Conservation (phyloP, 2,797 vertebrate genomes). For the Denticeps clupeoides region DNA sequence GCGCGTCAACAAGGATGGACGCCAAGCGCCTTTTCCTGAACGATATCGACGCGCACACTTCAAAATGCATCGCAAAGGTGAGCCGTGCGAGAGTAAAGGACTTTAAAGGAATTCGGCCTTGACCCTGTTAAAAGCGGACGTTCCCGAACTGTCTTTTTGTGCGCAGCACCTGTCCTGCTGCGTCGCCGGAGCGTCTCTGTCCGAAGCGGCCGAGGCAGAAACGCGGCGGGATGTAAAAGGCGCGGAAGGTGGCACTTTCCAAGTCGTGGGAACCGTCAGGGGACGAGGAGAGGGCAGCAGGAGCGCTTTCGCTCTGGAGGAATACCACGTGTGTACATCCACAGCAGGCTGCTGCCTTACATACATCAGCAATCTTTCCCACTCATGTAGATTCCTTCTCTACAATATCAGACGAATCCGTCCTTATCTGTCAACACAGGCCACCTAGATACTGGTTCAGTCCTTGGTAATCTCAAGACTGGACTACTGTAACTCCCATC, state of each 20-base stretch:
- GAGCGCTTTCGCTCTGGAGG: conserved; percentile 48
- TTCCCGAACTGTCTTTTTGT: background rate
- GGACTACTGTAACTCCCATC: too few species aligned
- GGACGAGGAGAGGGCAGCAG: conserved; percentile 11
- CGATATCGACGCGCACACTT: conserved; percentile 65
- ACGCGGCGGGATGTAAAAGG: conserved; percentile 13
- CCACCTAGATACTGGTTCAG: too few species aligned
- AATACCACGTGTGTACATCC: conserved; percentile 58
- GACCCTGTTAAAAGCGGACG: too few species aligned
- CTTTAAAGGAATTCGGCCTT: too few species aligned
- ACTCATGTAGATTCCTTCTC: too few species aligned
- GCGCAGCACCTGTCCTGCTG: conserved; percentile 62
- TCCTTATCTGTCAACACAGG: too few species aligned
- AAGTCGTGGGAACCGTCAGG: conserved; percentile 72
- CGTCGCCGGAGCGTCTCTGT: conserved; percentile 42
- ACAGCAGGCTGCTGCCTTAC: background rate
- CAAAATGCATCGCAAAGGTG: conserved; percentile 68
- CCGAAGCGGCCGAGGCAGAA: too few species aligned
- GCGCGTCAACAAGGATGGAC: conserved; percentile 26
- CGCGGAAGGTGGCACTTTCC: conserved; percentile 42
- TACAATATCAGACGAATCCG: too few species aligned
- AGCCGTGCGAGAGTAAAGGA: too few species aligned
- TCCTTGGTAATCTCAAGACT: too few species aligned
- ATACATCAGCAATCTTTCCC: background rate
- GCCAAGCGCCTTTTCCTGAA: conserved; percentile 69